Evolutionary conservation across 2,888 invertebrate species (phyloP).

Genomic region (Andrena hattorfiana): DNA sequence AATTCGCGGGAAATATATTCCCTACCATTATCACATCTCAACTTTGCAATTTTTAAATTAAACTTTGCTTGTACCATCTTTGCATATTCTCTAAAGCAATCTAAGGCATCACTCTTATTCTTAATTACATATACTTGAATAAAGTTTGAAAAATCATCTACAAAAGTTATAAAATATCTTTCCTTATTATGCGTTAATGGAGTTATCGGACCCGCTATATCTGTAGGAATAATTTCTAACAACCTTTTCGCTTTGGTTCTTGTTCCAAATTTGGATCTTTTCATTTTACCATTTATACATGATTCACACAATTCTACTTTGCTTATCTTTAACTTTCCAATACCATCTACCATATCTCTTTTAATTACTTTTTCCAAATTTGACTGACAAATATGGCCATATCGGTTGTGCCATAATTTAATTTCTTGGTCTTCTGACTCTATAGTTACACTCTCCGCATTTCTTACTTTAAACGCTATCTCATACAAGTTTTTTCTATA

Average conservation of each 20-base stretch:
- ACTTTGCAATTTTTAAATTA: background rate
- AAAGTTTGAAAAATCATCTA: constrained; percentile 18
- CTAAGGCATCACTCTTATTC: constrained; percentile 1
- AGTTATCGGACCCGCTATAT: constrained; percentile 14
- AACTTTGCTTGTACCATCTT: constrained; percentile 2
- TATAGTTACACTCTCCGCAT: constrained; percentile 6
- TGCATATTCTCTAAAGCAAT: constrained; percentile 8
- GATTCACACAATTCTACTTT: constrained; percentile 10
- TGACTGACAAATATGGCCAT: constrained; percentile 22
- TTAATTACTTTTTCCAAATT: constrained; percentile 3
- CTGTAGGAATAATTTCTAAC: constrained; percentile 21
- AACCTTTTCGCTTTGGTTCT: constrained; percentile 17
- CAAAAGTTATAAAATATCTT: constrained; percentile 20
- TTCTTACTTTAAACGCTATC: constrained; percentile 1
- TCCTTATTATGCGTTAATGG: background rate
- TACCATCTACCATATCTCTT: constrained; percentile 11
- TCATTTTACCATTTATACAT: constrained; percentile 20
- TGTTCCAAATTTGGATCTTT: background rate
- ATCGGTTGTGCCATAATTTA: constrained; percentile 21
- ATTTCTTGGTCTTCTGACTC: background rate
- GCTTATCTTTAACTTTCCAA: background rate
- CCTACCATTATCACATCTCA: constrained; percentile 27
- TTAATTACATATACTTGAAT: background rate
- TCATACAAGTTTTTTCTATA: constrained; percentile 19
- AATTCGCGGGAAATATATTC: constrained; percentile 8